Percentiles rank a stretch among this genome's conserved stretches.
Evolutionary conservation across 1,140 invertebrate genomes (phyloP).

Genomic region (Chlorops oryzae): DNA sequence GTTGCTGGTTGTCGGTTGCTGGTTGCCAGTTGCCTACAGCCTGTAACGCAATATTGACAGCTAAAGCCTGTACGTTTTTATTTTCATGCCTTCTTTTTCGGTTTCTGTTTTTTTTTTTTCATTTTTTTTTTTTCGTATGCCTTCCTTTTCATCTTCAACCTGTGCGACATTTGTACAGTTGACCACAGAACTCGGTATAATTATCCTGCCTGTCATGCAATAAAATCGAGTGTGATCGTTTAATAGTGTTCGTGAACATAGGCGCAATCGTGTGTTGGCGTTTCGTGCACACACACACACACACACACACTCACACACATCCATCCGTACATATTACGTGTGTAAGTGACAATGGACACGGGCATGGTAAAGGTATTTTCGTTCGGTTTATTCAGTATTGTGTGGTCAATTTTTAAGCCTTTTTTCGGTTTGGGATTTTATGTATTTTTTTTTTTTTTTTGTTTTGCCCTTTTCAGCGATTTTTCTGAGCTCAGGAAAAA

Average conservation of each 20-base stretch:
- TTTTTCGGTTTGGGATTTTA: not conserved
- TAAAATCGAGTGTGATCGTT: conserved; percentile 25
- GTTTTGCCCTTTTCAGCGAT: too few species aligned
- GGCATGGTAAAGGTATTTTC: too few species aligned
- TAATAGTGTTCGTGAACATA: conserved; percentile 20
- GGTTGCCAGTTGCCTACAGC: too few species aligned
- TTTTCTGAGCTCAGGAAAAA: too few species aligned
- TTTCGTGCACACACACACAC: conserved; percentile 18
- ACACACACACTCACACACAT: conserved; percentile 6
- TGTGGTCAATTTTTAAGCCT: not conserved
- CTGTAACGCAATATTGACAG: too few species aligned
- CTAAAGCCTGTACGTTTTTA: not conserved
- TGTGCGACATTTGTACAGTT: not conserved
- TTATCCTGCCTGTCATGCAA: conserved; percentile 35
- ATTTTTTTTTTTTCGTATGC: not conserved
- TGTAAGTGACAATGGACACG: too few species aligned
- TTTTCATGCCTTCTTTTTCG: too few species aligned
- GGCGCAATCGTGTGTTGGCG: conserved; percentile 33
- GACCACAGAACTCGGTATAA: conserved; percentile 27
- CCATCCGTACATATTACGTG: too few species aligned
- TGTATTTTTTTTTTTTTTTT: not conserved
- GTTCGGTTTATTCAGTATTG: too few species aligned
- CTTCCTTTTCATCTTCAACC: too few species aligned
- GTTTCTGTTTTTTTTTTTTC: not conserved
- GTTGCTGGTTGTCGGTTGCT: too few species aligned